Conservation (phyloP, 1,140 invertebrate species). For the Scaptomyza montana region DNA sequence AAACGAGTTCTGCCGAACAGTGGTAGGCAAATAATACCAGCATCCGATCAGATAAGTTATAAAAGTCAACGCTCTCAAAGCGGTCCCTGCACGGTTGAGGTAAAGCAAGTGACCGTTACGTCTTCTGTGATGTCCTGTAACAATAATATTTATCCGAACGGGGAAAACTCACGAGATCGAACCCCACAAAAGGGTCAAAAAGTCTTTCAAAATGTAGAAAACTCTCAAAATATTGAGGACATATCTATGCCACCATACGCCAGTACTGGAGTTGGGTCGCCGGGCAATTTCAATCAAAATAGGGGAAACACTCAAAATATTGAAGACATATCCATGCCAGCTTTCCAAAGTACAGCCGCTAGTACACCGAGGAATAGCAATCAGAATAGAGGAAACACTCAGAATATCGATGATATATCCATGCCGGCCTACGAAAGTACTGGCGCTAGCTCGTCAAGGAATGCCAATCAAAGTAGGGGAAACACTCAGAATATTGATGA, state of each 20-base stretch:
- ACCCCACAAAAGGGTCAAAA: background rate
- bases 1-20: background rate
- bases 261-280: too few relatives aligned
- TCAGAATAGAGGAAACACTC: too few relatives aligned
- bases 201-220: background rate
- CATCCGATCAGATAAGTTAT: background rate
- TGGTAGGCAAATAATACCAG: background rate
- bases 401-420: slow-evolving; percentile 31
- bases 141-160: background rate
- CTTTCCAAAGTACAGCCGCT: background rate
- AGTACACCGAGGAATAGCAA: too few relatives aligned
- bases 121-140: slow-evolving; percentile 16
- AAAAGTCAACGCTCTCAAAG: background rate
- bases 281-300: too few relatives aligned
- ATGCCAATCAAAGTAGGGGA: too few relatives aligned
- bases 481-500: slow-evolving; percentile 23
- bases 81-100: background rate
- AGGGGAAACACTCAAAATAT: slow-evolving; percentile 1
- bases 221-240: slow-evolving; percentile 22
- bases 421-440: slow-evolving; percentile 22
- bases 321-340: slow-evolving; percentile 44
- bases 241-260: slow-evolving; percentile 28
- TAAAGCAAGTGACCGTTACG: slow-evolving; percentile 32
- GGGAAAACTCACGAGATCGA: background rate
- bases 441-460: too few relatives aligned